Base-by-base conservation (phyloP, 2,113 vertebrate genomes). In the Gallinago undulata region DNA sequence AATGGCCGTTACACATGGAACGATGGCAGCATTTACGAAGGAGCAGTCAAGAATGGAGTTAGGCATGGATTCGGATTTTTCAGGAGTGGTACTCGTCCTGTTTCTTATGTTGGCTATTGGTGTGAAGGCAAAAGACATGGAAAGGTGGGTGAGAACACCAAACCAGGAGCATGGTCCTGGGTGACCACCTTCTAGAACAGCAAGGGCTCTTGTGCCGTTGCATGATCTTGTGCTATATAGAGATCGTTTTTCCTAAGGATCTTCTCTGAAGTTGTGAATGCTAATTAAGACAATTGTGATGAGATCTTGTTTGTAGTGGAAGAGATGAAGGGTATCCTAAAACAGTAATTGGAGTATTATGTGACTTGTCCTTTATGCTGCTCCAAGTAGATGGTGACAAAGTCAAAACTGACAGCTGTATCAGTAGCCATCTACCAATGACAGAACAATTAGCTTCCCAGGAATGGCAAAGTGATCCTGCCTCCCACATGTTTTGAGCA, bases 81-180 rank as follows among this genome's bases (percentile, higher is more conserved):
- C 96, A 98, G 53, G 80, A 98, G 98, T 45, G 88, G 97, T 77
- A 92, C 89, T 28, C 83, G 7, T 68, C 92, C 90, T 0, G 53
- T 98, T 87, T 97, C 96, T 39, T 99, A 99, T 90, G n/a, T 70
- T 18, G 99, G 99, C 28, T 96, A 98, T 63, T 99, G 99, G 99
- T 85, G 92, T 83, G 96, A 97, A 5, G 98, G 99, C 93, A 98
- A 97, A 94, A 98, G 98, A 47, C 98, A 99, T 2, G 99, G 99
- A 50, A 98, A 99, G 98, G 99, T 99, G 96, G 51, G 84, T 39
- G 79, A 39, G 60, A 69, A 24, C 35, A 67, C 17, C 10, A 25
- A 33, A 47, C 9, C 9, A n/a, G 45, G 45, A 64, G 11, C 13
- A 3, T 31, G 21, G 13, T 41, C 16, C 57, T 3, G 0, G 56